Evolutionary conservation across 2,888 invertebrate species (phyloP), one percentile per base, ranked within the genome.

Genomic region (Oligia fasciuncula): DNA sequence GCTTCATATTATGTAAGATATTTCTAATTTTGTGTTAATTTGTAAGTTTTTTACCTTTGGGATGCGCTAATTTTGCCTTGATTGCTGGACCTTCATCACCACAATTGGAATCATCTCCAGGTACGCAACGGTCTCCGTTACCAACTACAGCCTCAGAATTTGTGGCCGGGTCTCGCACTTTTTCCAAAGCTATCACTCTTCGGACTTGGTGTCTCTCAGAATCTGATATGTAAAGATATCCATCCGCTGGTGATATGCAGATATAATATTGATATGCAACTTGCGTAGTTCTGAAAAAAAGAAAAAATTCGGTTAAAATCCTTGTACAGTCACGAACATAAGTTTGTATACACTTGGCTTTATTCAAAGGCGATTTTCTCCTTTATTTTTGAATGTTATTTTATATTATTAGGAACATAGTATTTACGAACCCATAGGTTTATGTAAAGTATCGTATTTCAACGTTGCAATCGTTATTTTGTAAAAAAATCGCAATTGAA

Each of bases 241-340:
- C 99, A 94, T 99, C 99, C 54, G 99, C 98, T 49, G 99, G 99
- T 73, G 99, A 99, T 73, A 99, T 98, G 78, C 99, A 99, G 93
- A 99, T 97, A 95, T 99, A 99, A 93, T 99, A 99, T 93, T 99
- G 99, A 95, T 99, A 99, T 51, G 99, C 99, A 17, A 99, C 99
- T 97, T 99, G 99, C 0, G 99, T 99, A 49, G 99, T 98, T 94
- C 99, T 99, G 97, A 69, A 97, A 87, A n/a, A 97, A 84, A 74
- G 66, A 49, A 83, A 83, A 40, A 69, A 76, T 65, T 71, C 4
- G 6, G 9, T 70, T 73, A 63, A 19, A n/a, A 51, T 14, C 1
- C 9, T 29, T n/a, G 6, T 63, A 40, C 29, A 29, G 29, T 29
- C 11, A 35, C 4, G 35, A 35, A 3, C 35, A 35, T 35, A 35